Evolutionary conservation across 1,140 invertebrate species (phyloP).

Genomic region (Wasmannia auropunctata): DNA sequence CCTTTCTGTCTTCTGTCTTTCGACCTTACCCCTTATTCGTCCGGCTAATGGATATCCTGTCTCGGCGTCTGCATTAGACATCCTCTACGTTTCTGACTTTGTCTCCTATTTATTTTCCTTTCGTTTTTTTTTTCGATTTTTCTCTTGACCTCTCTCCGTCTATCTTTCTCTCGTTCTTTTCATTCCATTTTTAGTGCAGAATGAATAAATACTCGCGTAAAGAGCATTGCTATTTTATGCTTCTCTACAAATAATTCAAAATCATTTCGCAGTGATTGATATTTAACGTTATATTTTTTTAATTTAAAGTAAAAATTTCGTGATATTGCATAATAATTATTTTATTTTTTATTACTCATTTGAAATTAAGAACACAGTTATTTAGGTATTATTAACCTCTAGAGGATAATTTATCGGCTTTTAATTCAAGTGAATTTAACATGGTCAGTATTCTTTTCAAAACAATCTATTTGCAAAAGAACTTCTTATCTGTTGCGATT

Average conservation of each 20-base stretch:
- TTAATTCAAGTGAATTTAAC: no score
- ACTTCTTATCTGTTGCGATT: no score
- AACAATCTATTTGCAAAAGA: no score
- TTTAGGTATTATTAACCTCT: no score
- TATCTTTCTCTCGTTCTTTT: neutral
- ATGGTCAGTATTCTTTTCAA: no score
- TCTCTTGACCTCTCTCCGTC: neutral
- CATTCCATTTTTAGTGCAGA: neutral
- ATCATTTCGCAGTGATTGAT: neutral
- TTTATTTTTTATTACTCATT: no score
- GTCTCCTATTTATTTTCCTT: neutral
- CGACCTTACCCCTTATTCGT: constrained; percentile 19
- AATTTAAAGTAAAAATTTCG: neutral
- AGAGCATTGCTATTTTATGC: neutral
- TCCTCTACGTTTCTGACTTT: constrained; percentile 13
- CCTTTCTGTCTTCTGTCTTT: constrained; percentile 39
- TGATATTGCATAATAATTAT: neutral
- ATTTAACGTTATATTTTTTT: neutral
- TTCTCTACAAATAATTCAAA: neutral
- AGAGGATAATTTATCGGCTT: no score
- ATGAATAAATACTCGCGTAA: neutral
- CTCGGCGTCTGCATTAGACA: neutral
- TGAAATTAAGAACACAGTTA: no score
- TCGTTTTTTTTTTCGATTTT: neutral
- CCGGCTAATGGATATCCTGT: constrained; percentile 48